Evolutionary conservation across 2,888 invertebrate genomes (phyloP), one percentile per base, ranked within the genome.

Genomic region (Abscondita cerata): DNA sequence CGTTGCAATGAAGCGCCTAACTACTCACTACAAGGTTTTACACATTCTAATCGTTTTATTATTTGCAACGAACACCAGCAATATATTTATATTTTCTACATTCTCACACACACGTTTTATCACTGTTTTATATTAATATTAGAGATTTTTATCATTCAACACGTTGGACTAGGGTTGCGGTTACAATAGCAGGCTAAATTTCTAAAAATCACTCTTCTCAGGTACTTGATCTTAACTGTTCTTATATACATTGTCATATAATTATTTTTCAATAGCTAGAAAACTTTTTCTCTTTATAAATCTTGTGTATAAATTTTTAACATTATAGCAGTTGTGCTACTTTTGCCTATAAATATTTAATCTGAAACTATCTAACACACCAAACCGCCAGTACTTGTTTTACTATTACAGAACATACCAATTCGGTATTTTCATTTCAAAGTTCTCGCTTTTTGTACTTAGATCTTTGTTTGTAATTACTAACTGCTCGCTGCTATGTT

Each of bases 171-270:
- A 70, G 69, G 67, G 66, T 68, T 66, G 60, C 55, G 65, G 69
- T 70, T 70, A 70, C 69, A 70, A 70, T 70, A 66, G 70, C 68
- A 70, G 70, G 70, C 67, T 65, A 68, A 62, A 59, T 56, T 64
- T 59, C 62, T 66, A 62, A 66, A n/a, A 63, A 65, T 70, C 69
- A 68, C 69, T 69, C 66, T 61, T 64, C 60, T 71, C 71, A 70
- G 69, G 70, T 70, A 70, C 70, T 57, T 46, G 62, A 58, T 65
- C 62, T 59, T 65, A 58, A 47, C 51, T 53, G 57, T 51, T 64
- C 61, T 61, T 61, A 61, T 64, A 52, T 61, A 61, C 61, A 61
- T 58, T 57, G 52, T 58, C 53, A 33, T 50, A 52, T 52, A 47
- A 50, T 41, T 59, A 47, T 52, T 61, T 25, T 56, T 56, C 46